Percentiles rank a stretch among this genome's conserved stretches.
Evolutionary conservation across 2,113 vertebrate genomes (phyloP).

Genomic region (Calidris pygmaea): DNA sequence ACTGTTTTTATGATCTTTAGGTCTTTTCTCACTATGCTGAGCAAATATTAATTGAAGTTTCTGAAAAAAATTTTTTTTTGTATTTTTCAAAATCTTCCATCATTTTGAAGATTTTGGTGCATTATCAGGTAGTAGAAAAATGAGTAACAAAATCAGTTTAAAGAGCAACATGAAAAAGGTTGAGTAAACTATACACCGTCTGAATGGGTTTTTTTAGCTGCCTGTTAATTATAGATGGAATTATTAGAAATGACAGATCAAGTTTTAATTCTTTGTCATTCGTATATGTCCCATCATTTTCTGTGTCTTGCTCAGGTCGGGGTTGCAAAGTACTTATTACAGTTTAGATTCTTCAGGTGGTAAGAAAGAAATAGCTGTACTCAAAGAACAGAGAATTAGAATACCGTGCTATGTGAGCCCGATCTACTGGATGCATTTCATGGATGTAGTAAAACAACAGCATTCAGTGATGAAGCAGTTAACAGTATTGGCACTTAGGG

Average conservation of each 20-base stretch:
- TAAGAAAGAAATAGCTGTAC: neutral
- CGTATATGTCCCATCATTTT: neutral
- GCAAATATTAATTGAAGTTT: neutral
- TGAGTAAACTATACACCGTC: neutral
- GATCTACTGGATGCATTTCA: neutral
- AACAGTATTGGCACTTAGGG: slow-evolving; percentile 21
- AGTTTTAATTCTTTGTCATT: neutral
- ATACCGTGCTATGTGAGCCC: neutral
- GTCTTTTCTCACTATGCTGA: neutral
- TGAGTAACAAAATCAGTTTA: neutral
- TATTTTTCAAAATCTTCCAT: neutral
- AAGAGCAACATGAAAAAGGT: neutral
- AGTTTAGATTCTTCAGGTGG: neutral
- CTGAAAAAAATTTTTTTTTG: neutral
- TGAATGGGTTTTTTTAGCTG: neutral
- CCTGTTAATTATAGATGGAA: neutral
- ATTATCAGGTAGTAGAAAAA: neutral
- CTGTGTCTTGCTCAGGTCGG: neutral
- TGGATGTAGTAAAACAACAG: neutral
- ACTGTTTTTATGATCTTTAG: neutral
- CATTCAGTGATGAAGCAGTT: slow-evolving; percentile 28
- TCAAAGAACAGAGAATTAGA: neutral
- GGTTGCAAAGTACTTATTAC: neutral
- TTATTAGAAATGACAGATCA: neutral
- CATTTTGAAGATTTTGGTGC: neutral